A percentile compares a stretch with the other conserved stretches of the same genome.
Conservation (phyloP, 2,888 invertebrate species). For the Melinaea marsaeus region DNA sequence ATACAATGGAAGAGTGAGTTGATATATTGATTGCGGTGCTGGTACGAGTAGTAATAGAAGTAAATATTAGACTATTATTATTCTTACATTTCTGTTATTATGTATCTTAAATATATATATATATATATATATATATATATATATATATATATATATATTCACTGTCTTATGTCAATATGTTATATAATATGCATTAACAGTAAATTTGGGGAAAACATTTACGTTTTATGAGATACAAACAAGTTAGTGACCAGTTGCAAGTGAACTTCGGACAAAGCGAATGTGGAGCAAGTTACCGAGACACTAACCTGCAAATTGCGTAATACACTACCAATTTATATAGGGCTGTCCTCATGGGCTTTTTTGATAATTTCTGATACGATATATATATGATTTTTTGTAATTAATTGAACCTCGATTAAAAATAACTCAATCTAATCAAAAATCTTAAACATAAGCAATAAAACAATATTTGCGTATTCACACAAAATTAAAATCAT, state of each 20-base stretch:
- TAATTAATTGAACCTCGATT: too few species aligned
- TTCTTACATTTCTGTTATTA: too few species aligned
- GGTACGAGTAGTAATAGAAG: too few species aligned
- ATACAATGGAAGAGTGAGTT: constrained; percentile 9
- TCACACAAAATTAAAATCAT: too few species aligned
- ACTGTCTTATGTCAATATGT: too few species aligned
- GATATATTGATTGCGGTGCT: not conserved
- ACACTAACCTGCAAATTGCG: constrained; percentile 60
- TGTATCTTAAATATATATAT: too few species aligned
- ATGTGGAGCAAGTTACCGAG: constrained; percentile 70
- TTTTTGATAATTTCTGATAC: not conserved
- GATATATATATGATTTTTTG: too few species aligned
- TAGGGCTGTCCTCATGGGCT: constrained; percentile 46
- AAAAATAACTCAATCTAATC: too few species aligned
- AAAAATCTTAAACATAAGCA: too few species aligned
- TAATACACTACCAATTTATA: constrained; percentile 45
- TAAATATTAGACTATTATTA: not conserved
- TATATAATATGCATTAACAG: not conserved
- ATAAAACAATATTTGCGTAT: too few species aligned
- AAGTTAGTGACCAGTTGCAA: constrained; percentile 32
- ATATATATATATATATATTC: too few species aligned
- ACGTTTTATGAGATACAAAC: constrained; percentile 6
- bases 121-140: too few species aligned
- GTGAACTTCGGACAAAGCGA: constrained; percentile 56
- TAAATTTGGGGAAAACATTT: not conserved